Percentiles rank a stretch among this genome's conserved stretches.
Evolutionary conservation across 2,113 vertebrate species (phyloP).

Genomic region (Syrrhaptes paradoxus): DNA sequence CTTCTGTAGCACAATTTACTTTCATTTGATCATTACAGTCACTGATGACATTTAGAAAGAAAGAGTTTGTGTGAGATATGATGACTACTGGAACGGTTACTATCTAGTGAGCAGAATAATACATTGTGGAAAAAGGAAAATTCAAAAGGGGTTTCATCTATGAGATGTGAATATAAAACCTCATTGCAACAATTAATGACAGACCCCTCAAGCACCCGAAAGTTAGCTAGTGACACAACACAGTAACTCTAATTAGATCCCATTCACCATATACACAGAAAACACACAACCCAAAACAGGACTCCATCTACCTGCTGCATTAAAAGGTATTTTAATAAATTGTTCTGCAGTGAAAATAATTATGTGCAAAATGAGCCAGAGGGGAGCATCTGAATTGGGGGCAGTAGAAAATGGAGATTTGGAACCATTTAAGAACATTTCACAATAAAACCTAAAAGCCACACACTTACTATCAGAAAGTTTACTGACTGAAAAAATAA

Average conservation of each 20-base stretch:
- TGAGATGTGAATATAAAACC: not conserved
- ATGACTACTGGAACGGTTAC: not conserved
- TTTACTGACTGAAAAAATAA: not conserved
- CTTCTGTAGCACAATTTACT: slow-evolving; percentile 38
- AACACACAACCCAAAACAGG: not conserved
- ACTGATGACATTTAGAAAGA: not conserved
- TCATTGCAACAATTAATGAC: not conserved
- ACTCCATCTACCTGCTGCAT: not conserved
- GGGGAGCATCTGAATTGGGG: not conserved
- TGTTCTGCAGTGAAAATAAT: not conserved
- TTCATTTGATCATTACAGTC: slow-evolving; percentile 23
- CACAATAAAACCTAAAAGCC: not conserved
- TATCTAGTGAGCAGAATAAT: not conserved
- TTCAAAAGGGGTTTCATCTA: not conserved
- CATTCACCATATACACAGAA: not conserved
- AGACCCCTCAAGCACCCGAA: not conserved
- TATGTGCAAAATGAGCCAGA: not conserved
- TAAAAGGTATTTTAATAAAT: not conserved
- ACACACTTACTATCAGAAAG: not conserved
- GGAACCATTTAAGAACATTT: not conserved
- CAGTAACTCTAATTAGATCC: not conserved
- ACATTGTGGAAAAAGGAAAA: not conserved
- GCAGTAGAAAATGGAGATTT: not conserved
- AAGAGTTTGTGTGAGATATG: not conserved
- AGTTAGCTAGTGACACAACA: not conserved